Evolutionary conservation across 2,888 invertebrate species (phyloP).

Genomic region (Julus scandinavius): DNA sequence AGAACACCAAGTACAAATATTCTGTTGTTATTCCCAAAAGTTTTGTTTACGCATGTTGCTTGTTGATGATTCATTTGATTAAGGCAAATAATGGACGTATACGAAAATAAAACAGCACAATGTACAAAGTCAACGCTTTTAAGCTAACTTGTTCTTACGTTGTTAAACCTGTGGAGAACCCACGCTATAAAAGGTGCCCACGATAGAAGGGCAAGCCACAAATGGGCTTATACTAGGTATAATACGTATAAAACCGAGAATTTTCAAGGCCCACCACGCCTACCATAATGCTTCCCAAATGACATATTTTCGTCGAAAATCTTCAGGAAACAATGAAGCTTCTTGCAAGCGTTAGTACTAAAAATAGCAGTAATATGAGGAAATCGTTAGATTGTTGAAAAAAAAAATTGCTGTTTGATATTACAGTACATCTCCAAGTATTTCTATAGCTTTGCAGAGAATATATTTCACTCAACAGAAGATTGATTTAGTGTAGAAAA

Average conservation of each 20-base stretch:
- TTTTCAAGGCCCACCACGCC: constrained; percentile 33
- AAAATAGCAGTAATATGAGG: neutral
- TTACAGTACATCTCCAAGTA: constrained; percentile 10
- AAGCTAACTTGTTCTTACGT: too few relatives aligned
- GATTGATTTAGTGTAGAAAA: neutral
- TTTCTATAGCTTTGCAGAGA: constrained; percentile 13
- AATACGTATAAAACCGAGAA: neutral
- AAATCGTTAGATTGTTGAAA: neutral
- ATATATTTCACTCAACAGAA: neutral
- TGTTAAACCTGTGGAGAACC: neutral
- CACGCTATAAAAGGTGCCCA: neutral
- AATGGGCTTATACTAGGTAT: neutral
- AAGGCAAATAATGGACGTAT: too few relatives aligned
- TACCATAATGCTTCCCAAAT: constrained; percentile 2
- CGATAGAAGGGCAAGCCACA: neutral
- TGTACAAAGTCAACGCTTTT: too few relatives aligned
- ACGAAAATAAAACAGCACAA: too few relatives aligned
- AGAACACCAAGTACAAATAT: too few relatives aligned
- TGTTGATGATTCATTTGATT: too few relatives aligned
- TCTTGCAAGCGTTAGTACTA: neutral
- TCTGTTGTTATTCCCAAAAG: too few relatives aligned
- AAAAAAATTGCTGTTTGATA: neutral
- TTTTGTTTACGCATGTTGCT: too few relatives aligned
- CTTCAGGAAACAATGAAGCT: constrained; percentile 18
- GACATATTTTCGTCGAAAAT: neutral